These are phyloP conservation scores for Kryphioiulus occultus DNA, from an alignment of 2,888 invertebrate genomes.

Conservation along the genomic window DNA sequence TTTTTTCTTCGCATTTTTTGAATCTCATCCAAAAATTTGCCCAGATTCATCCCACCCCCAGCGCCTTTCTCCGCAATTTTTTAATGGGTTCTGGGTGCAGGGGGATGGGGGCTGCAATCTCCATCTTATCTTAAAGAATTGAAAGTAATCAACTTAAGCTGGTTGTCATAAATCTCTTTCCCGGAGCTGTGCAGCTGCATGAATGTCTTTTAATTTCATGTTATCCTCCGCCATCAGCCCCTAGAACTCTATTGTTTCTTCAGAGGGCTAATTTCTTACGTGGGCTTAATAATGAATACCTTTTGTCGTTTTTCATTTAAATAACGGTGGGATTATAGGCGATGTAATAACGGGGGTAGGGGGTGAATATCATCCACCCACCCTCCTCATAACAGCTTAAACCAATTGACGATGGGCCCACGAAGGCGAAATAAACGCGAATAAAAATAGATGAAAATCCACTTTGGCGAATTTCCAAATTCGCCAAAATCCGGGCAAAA, in stretches of 20 bases:
- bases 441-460: conserved; percentile 31
- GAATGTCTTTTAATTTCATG: conserved; percentile 20
- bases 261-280: conserved; percentile 1
- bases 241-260: neutral
- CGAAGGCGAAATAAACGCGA: neutral
- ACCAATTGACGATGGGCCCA: neutral
- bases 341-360: neutral
- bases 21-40: neutral
- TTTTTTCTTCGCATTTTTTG: conserved; percentile 8
- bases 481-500: neutral
- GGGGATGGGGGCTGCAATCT: neutral
- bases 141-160: conserved; percentile 35
- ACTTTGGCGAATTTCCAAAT: conserved; percentile 28
- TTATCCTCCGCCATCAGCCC: neutral
- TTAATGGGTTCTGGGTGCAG: conserved; percentile 12
- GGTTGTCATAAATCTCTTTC: conserved; percentile 1
- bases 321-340: neutral
- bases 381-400: neutral
- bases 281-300: conserved; percentile 12
- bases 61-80: neutral
- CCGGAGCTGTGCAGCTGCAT: conserved; percentile 1
- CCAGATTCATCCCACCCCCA: conserved; percentile 4
- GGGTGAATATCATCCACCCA: neutral
- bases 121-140: conserved; percentile 8
- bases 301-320: conserved; percentile 31